Base-by-base conservation (phyloP, 2,888 invertebrate species). In the Graphium colonna region DNA sequence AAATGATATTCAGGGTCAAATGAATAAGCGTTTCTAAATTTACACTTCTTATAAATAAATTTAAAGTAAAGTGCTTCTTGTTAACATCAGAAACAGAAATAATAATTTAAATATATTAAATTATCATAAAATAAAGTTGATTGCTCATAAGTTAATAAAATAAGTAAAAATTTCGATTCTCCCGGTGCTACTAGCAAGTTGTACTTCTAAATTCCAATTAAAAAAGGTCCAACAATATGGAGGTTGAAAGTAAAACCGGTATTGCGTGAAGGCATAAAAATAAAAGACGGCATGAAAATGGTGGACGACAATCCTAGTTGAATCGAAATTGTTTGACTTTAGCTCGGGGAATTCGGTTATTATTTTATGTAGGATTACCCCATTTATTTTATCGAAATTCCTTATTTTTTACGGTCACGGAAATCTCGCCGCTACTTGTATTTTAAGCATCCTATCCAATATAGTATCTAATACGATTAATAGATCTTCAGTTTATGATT, bases 221-320 rank as follows among this genome's bases (percentile, higher is more conserved):
- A 42, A n/a, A 18, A 40, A 36, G 10, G 40, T 36, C 15, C 33
- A 31, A 45, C 45, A 50, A 40, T 41, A 45, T 40, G 31, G 26
- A 46, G 26, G 33, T 40, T 49, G 44, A 45, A 54, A 40, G 45
- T 46, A 46, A 54, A 54, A 54, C 54, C 50, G 49, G 50, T 54
- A 54, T 50, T 8, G 43, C 13, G 26, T 48, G 10, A 28, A 43
- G 43, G 42, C 48, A 12, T 28, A 16, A 41, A 12, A 21, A 46
- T 18, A 43, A 47, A 52, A 52, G 47, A 48, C 28, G 28, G 28
- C 44, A 44, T 26, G 26, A 38, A 28, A n/a, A n/a, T n/a, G n/a
- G n/a, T 42, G 53, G 48, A 31, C 53, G 48, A 44, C 48, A 53
- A 39, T 43, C 48, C 53, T 47, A 42, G 40, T 41, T 51, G 17